Evolutionary conservation across 2,888 invertebrate species (phyloP), one percentile per base, ranked within the genome.

Genomic region (Rotaria macrura): DNA sequence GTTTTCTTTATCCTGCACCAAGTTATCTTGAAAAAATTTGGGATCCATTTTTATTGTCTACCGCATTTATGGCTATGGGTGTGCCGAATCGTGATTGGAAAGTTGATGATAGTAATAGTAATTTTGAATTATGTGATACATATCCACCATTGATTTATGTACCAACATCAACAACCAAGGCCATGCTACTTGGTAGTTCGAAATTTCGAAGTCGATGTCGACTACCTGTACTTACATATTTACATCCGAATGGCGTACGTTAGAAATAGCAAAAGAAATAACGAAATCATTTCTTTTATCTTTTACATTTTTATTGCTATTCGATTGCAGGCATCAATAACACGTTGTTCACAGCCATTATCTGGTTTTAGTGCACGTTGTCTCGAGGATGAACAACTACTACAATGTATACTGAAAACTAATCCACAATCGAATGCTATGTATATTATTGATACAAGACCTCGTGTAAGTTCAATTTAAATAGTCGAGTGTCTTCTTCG

Each of bases 401-500:
- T 99, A 88, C 95, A 96, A 91, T 94, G 95, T 89, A 95, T 99
- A 88, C 93, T 96, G 87, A 94, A 94, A 89, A 95, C 97, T 85
- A 98, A 97, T 92, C 94, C 95, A 0, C 38, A 84, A 52, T 65
- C 85, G n/a, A 84, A 49, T 23, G 84, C 84, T n/a, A 95, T 99
- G 94, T 97, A 95, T 91, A 96, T 99, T 85, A 96, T 99, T 85
- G 99, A 99, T 90, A 98, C 98, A 6, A 93, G 99, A 89, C 99
- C 99, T 49, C 94, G 95, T 93, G 97, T 96, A 91, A 93, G 88
- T 43, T 25, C 2, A 65, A 17, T 23, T 72, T 9, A 65, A 65
- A 25, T 12, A 17, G 49, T 14, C n/a, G n/a, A n/a, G n/a, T n/a
- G n/a, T n/a, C n/a, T 49, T 4, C 17, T 49, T 4, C 2, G 14